Percentiles rank a stretch among this genome's conserved stretches.
phyloP scores from a whole-genome alignment of 2,797 vertebrate genomes.

The Sardinella longiceps region DNA sequence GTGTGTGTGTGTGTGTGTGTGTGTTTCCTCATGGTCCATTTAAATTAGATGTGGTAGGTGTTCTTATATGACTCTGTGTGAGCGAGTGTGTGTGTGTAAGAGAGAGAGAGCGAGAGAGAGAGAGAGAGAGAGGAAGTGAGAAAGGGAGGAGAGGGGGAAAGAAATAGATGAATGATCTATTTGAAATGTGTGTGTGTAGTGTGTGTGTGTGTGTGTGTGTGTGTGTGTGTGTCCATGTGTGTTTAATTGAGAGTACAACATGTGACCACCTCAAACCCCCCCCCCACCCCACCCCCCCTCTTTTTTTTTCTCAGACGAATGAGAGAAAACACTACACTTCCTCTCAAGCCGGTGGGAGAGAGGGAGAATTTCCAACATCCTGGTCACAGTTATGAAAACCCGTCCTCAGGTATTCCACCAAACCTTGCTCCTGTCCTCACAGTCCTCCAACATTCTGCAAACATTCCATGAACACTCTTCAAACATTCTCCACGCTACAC shows the following conservation, averaged over 20 bases:
- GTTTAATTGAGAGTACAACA: conserved; percentile 30
- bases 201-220: conserved; percentile 29
- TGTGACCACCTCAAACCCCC: too few species aligned
- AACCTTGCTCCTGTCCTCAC: background rate
- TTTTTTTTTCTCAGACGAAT: conserved; percentile 62
- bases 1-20: background rate
- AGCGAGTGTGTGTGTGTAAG: background rate
- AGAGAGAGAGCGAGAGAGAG: background rate
- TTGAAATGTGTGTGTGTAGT: conserved; percentile 6
- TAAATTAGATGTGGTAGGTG: background rate
- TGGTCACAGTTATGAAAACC: background rate
- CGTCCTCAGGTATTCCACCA: background rate
- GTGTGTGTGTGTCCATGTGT: conserved; percentile 28
- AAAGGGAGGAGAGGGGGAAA: background rate
- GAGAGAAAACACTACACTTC: conserved; percentile 65
- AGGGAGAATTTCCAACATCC: conserved; percentile 32
- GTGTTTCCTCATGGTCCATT: background rate
- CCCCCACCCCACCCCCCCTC: background rate
- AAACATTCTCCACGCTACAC: background rate
- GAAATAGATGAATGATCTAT: background rate
- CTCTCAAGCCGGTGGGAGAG: conserved; percentile 57
- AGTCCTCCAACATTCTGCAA: background rate
- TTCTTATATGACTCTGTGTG: background rate
- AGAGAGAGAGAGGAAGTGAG: background rate
- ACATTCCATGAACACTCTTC: conserved; percentile 10